Evolutionary conservation across 2,797 vertebrate genomes (phyloP).

Genomic region (Hozukius guyotensis): DNA sequence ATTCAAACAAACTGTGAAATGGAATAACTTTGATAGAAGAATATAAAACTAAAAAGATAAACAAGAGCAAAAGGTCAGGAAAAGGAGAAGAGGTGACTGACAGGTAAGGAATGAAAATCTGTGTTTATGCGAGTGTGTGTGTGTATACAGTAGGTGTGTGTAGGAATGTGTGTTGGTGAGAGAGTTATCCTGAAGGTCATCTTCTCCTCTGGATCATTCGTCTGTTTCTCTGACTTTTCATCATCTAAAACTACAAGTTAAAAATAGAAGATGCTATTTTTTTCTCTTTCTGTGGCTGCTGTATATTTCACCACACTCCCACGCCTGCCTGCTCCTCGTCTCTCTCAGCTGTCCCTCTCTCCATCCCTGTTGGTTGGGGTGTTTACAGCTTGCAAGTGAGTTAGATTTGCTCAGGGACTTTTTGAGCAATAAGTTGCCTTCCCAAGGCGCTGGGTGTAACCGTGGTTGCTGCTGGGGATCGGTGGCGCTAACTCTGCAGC

Average conservation of each 20-base stretch:
- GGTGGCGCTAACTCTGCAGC: conserved; percentile 42
- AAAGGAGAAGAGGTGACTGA: conserved; percentile 8
- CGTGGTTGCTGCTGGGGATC: conserved; percentile 41
- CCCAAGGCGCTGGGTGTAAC: conserved; percentile 74
- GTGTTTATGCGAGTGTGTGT: background rate
- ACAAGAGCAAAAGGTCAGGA: background rate
- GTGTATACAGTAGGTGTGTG: conserved; percentile 9
- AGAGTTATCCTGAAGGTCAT: background rate
- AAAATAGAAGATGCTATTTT: background rate
- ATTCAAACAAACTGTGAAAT: conserved; percentile 41
- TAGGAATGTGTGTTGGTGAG: conserved; percentile 26
- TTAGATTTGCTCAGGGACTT: conserved; percentile 40
- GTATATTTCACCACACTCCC: background rate
- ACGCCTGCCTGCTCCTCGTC: background rate
- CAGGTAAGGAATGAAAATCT: conserved; percentile 56
- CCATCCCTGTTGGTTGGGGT: conserved; percentile 5
- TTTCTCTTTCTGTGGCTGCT: background rate
- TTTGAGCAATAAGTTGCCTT: conserved; percentile 58
- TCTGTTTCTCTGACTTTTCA: background rate
- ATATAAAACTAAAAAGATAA: background rate
- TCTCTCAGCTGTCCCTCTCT: background rate
- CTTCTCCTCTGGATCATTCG: background rate
- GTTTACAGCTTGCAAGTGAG: conserved; percentile 42
- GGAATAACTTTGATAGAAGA: background rate
- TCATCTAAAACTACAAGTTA: background rate